Percentiles rank a stretch among this genome's conserved stretches.
Conservation (phyloP, 2,888 invertebrate genomes). For the Poecilobothrus nobilitatus region DNA sequence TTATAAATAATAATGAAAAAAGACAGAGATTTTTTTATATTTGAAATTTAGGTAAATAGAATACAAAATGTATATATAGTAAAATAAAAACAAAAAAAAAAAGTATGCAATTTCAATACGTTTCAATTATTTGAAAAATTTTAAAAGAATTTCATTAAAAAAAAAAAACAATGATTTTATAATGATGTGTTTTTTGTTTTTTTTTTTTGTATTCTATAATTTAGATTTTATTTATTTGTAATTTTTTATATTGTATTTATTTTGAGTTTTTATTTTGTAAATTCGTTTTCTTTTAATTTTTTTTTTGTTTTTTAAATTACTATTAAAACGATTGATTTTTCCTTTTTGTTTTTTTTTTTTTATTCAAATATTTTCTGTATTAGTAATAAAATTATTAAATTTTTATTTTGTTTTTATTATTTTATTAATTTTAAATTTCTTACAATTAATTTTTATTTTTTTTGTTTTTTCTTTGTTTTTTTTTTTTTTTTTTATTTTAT, state of each 20-base stretch:
- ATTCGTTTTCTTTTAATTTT: not conserved
- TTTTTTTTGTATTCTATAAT: not conserved
- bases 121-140: not conserved
- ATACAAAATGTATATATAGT: too few relatives aligned
- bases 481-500: too few relatives aligned
- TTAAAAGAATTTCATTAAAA: not conserved
- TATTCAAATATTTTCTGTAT: too few relatives aligned
- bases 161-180: too few relatives aligned
- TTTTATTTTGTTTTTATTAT: not conserved
- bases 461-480: not conserved
- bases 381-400: not conserved
- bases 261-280: not conserved
- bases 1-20: too few relatives aligned
- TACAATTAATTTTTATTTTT: not conserved
- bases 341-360: not conserved
- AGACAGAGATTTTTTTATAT: too few relatives aligned
- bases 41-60: too few relatives aligned
- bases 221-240: not conserved
- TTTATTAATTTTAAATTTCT: not conserved
- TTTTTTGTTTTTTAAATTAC: not conserved
- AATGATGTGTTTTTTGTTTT: too few relatives aligned
- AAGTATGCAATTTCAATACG: too few relatives aligned
- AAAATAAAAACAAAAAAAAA: too few relatives aligned
- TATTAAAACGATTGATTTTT: conserved; percentile 1
- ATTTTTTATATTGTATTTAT: not conserved